These are phyloP conservation scores for Chaetodon trifascialis DNA, from an alignment of 2,113 vertebrate genomes.

Conservation along the genomic window DNA sequence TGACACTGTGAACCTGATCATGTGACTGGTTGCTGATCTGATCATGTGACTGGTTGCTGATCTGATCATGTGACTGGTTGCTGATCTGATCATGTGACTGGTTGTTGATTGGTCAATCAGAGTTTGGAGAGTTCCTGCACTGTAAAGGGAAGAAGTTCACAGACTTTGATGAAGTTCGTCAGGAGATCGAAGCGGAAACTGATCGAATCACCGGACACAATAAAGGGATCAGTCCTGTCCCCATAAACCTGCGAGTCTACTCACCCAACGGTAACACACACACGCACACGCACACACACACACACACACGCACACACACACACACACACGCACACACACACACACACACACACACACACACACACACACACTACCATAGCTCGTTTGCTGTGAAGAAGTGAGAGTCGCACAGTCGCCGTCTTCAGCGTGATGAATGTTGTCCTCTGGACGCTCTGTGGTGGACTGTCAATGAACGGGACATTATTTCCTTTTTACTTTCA, in stretches of 20 bases:
- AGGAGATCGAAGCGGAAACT: constrained; percentile 95
- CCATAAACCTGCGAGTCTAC: constrained; percentile 95
- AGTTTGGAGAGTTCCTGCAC: constrained; percentile 90
- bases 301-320: too few relatives aligned
- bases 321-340: too few relatives aligned
- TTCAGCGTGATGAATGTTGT: too few relatives aligned
- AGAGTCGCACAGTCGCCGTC: too few relatives aligned
- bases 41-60: not conserved
- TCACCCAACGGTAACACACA: constrained; percentile 90
- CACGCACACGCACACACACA: constrained; percentile 37
- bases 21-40: not conserved
- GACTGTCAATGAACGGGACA: too few relatives aligned
- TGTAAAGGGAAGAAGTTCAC: constrained; percentile 97
- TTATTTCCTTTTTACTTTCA: too few relatives aligned
- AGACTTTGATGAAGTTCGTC: constrained; percentile 95
- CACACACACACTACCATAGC: too few relatives aligned
- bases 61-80: not conserved
- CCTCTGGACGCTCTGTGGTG: too few relatives aligned
- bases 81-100: not conserved
- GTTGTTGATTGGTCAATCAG: constrained; percentile 25
- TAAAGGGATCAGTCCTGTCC: constrained; percentile 96
- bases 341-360: too few relatives aligned
- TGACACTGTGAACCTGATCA: too few relatives aligned
- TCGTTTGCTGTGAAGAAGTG: too few relatives aligned
- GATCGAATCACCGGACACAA: constrained; percentile 94